Evolutionary conservation across 2,888 invertebrate species (phyloP), one percentile per base, ranked within the genome.

Genomic region (Micoletzkya japonica): DNA sequence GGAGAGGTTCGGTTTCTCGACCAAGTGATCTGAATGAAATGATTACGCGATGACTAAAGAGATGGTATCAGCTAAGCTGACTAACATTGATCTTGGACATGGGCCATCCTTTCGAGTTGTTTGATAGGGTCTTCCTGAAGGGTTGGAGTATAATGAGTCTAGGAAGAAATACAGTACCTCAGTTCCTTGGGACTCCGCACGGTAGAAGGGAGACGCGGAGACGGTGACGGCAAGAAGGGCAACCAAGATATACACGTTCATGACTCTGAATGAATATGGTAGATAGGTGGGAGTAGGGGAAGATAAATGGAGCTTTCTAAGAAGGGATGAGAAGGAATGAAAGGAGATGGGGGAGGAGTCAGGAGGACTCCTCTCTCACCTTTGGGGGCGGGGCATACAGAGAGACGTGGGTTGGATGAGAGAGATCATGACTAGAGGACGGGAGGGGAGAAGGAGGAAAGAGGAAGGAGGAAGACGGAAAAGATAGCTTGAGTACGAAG

Each of bases 11-110:
- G 63, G 63, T 17, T 32, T 14, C 4, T 63, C 63, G 32, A 63
- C 63, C 32, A 63, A 49, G 14, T 30, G 50, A 4, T 6, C 63
- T 49, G 63, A n/a, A n/a, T n/a, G 3, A 34, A 44, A 44, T 44
- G 44, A 44, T 44, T 44, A 44, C n/a, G n/a, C n/a, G n/a, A n/a
- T n/a, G n/a, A n/a, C n/a, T n/a, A n/a, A n/a, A n/a, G n/a, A n/a
- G n/a, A n/a, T n/a, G n/a, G n/a, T n/a, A 61, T 61, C 60, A 61
- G 14, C 24, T 14, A 34, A n/a, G n/a, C n/a, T n/a, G n/a, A n/a
- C n/a, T n/a, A n/a, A n/a, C n/a, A n/a, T n/a, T n/a, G n/a, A n/a
- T n/a, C n/a, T n/a, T n/a, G n/a, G n/a, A n/a, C n/a, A n/a, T n/a
- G n/a, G n/a, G n/a, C n/a, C n/a, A n/a, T n/a, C 39, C 28, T 34